Evolutionary conservation across 2,113 vertebrate species (phyloP).

Genomic region (Pseudopipra pipra): DNA sequence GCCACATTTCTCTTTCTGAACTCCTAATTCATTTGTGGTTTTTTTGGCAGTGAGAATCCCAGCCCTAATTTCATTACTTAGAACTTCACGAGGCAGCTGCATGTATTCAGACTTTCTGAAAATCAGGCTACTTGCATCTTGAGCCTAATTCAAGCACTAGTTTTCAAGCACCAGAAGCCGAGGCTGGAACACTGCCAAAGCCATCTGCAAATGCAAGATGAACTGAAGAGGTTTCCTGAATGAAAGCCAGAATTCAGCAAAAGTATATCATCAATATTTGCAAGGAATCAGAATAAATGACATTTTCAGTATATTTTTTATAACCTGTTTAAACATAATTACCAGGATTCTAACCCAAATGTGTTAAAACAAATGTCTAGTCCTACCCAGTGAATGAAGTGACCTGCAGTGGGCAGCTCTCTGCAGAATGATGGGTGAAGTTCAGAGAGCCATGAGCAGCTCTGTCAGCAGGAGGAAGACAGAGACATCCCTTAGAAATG

Average conservation of each 20-base stretch:
- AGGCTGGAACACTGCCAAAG: conserved; percentile 43
- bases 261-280: conserved; percentile 63
- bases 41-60: conserved; percentile 11
- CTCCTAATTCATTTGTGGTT: not conserved
- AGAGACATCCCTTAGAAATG: not conserved
- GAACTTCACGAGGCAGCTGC: conserved; percentile 26
- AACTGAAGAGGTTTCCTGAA: conserved; percentile 42
- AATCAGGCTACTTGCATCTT: conserved; percentile 34
- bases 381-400: not conserved
- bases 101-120: conserved; percentile 19
- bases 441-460: not conserved
- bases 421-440: not conserved
- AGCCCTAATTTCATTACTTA: conserved; percentile 18
- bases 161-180: conserved; percentile 41
- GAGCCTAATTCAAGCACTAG: conserved; percentile 18
- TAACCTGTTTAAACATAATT: not conserved
- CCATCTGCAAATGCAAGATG: conserved; percentile 54
- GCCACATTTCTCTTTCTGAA: not conserved
- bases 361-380: not conserved
- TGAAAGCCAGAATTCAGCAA: conserved; percentile 37
- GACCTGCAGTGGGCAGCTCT: not conserved
- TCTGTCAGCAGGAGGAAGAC: not conserved
- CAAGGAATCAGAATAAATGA: not conserved
- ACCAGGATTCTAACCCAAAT: not conserved
- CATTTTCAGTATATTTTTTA: not conserved